Base-by-base conservation (phyloP, 2,797 vertebrate species). In the Gymnocypris eckloni region DNA sequence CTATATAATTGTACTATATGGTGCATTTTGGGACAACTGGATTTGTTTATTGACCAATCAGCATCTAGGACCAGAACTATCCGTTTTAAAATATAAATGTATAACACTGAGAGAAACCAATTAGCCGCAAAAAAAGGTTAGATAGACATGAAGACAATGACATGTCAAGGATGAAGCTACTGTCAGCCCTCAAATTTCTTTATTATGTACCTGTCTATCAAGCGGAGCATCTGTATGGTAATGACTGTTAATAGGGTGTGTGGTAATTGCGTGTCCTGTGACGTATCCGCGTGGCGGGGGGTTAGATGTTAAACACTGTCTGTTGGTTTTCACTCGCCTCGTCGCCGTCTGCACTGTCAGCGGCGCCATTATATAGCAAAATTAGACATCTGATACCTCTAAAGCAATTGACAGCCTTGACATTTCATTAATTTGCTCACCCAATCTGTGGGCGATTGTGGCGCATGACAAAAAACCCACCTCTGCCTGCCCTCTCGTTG, bases 391-490 rank as follows among this genome's bases (percentile, higher is more conserved):
- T 93, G 91, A 94, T 94, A 93, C 93, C 94, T 93, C n/a, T 0
- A 80, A 89, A 87, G 91, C 90, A 86, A 91, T 94, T 92, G 93
- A 93, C 94, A 93, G 93, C 93, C 93, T 94, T 94, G 94, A 94
- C 94, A 90, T 95, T 95, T 95, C 94, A 94, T 96, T 95, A 96
- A 94, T 95, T 95, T 95, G 94, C 93, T 92, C 92, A 93, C 94
- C 92, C 93, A 91, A 94, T 94, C 94, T 93, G 86, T 94, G 94
- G 88, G 93, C 91, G 90, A 93, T 93, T 88, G 90, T 92, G 73
- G 75, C 41, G 56, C 77, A 84, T 77, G 91, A 91, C 92, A 81
- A 90, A 93, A 94, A 89, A 45, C 87, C 75, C 89, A 45, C 73
- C 45, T 90, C 72, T 86, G 81, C 91, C 90, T 87, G 6, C 90